Conservation (phyloP, 2,113 vertebrate genomes). For the Amazona vittata region DNA sequence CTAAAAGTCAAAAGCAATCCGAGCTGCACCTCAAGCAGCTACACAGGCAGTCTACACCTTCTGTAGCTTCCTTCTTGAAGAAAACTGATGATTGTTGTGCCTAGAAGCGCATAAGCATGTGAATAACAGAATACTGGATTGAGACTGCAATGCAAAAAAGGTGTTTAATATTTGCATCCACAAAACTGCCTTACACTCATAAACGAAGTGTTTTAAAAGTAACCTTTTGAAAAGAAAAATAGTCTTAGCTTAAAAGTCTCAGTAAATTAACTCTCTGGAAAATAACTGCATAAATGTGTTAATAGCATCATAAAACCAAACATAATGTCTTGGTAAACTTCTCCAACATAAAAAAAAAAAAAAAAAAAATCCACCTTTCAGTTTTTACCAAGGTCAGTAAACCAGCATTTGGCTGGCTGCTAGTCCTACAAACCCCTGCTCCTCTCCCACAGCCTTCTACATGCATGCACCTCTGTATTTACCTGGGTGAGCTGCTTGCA, state of each 20-base stretch:
- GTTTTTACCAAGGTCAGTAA: not conserved
- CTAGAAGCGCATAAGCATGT: not conserved
- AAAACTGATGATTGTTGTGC: not conserved
- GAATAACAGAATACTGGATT: not conserved
- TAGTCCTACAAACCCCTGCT: not conserved
- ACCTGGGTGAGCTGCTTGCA: constrained; percentile 95
- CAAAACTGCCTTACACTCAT: not conserved
- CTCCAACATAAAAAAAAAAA: not conserved
- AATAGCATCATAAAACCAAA: not conserved
- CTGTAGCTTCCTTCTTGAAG: not conserved
- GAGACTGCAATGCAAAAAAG: not conserved
- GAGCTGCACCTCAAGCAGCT: not conserved
- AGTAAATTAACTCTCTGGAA: not conserved
- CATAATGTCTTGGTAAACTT: fast-evolving
- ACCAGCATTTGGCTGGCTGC: not conserved
- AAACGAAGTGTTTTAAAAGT: not conserved
- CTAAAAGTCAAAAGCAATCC: not conserved
- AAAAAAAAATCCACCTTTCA: not conserved
- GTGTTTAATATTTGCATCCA: not conserved
- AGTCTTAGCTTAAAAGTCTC: not conserved
- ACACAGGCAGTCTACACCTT: not conserved
- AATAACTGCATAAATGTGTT: not conserved
- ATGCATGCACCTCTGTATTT: not conserved
- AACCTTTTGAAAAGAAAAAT: not conserved
- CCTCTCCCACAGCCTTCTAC: not conserved